Percentiles rank a stretch among this genome's conserved stretches.
These are phyloP conservation scores for Morone saxatilis DNA, from an alignment of 2,113 vertebrate species.

Conservation along the genomic window DNA sequence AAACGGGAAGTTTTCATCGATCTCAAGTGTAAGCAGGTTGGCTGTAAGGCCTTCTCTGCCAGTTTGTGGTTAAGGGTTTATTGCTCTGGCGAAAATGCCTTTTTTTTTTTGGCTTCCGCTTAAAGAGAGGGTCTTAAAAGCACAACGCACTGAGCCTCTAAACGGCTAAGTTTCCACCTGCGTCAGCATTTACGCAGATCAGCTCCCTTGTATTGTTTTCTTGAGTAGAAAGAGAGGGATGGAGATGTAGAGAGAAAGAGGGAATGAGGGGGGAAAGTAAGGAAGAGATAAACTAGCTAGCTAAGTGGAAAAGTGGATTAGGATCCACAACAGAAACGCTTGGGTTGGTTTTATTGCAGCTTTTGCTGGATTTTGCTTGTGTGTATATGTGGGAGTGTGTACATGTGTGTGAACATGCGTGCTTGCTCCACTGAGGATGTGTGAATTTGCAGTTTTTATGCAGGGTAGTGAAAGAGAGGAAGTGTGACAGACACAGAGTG, in stretches of 20 bases:
- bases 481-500: conserved; percentile 46
- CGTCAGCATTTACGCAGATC: conserved; percentile 78
- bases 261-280: conserved; percentile 12
- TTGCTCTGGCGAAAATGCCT: conserved; percentile 10
- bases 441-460: conserved; percentile 55
- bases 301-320: conserved; percentile 81
- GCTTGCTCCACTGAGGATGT: conserved; percentile 55
- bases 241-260: conserved; percentile 42
- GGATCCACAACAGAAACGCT: conserved; percentile 75
- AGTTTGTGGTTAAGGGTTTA: conserved; percentile 47
- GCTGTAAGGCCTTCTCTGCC: conserved; percentile 32
- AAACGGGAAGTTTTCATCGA: conserved; percentile 39
- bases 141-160: conserved; percentile 24
- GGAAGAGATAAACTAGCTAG: conserved; percentile 63
- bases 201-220: conserved; percentile 67
- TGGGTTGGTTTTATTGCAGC: conserved; percentile 69
- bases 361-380: conserved; percentile 48
- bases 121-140: conserved; percentile 52
- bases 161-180: conserved; percentile 53
- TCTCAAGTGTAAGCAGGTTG: conserved; percentile 38
- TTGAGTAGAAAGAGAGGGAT: conserved; percentile 28
- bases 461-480: conserved; percentile 25
- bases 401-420: conserved; percentile 63
- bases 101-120: conserved; percentile 32
- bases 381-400: conserved; percentile 32